phyloP scores from a whole-genome alignment of 2,113 vertebrate species.

The Polyodon spathula region DNA sequence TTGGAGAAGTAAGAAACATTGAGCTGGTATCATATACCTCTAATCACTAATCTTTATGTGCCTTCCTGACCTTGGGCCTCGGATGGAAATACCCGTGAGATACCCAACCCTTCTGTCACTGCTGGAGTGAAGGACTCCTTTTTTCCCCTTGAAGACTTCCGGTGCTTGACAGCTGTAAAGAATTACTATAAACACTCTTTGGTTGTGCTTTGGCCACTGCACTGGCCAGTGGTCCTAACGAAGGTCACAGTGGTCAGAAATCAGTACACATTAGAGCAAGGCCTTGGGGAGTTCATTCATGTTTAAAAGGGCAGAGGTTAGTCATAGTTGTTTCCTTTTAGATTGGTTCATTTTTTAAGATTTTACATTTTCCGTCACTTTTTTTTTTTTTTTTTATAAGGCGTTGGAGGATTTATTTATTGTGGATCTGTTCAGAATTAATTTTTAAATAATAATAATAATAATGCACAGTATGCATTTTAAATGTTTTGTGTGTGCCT shows the following conservation, averaged over 20 bases:
- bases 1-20: conserved; percentile 74
- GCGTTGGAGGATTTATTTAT: background rate
- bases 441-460: too few relatives aligned
- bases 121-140: conserved; percentile 75
- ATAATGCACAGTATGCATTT: too few relatives aligned
- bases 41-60: conserved; percentile 75
- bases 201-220: conserved; percentile 65
- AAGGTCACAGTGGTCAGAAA: conserved; percentile 54
- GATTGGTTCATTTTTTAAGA: background rate
- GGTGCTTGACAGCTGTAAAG: conserved; percentile 75
- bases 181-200: conserved; percentile 66
- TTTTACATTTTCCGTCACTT: background rate
- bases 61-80: conserved; percentile 69
- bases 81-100: conserved; percentile 55
- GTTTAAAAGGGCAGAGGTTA: conserved; percentile 12
- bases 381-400: background rate
- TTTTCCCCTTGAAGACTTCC: conserved; percentile 72
- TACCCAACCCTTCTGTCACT: conserved; percentile 73
- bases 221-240: conserved; percentile 58
- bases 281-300: conserved; percentile 13
- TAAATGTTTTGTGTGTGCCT: too few relatives aligned
- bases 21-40: conserved; percentile 75
- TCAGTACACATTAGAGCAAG: conserved; percentile 30
- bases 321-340: conserved; percentile 1
- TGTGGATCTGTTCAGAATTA: too few relatives aligned